Evolutionary conservation across 2,888 invertebrate species (phyloP).

Genomic region (Erpobdella octoculata): DNA sequence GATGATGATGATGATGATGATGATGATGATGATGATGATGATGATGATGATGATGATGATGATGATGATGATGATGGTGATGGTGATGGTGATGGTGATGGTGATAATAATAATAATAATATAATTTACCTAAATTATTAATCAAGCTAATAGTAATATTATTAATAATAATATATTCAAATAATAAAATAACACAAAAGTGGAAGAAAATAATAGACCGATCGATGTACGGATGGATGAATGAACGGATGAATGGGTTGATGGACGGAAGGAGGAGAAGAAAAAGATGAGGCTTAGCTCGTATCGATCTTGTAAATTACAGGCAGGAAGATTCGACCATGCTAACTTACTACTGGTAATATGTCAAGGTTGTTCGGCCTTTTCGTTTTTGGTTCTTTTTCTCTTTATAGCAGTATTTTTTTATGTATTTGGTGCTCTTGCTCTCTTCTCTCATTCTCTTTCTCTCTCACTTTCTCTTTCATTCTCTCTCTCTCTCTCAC

Average conservation of each 20-base stretch:
- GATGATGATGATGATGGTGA: background rate
- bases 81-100: background rate
- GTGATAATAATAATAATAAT: background rate
- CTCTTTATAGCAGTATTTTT: too few relatives aligned
- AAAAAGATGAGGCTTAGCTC: too few relatives aligned
- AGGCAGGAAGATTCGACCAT: too few relatives aligned
- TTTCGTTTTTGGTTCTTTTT: too few relatives aligned
- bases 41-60: background rate
- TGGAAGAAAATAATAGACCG: background rate
- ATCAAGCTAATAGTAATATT: background rate
- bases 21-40: conserved; percentile 7
- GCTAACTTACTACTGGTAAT: too few relatives aligned
- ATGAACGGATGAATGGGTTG: background rate
- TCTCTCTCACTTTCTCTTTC: too few relatives aligned
- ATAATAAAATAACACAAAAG: background rate
- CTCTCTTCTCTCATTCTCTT: too few relatives aligned
- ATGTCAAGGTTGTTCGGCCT: too few relatives aligned
- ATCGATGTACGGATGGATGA: background rate
- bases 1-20: conserved; percentile 10
- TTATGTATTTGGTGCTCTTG: too few relatives aligned
- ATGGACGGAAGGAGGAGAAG: too few relatives aligned
- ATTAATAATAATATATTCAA: background rate
- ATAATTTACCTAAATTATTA: background rate
- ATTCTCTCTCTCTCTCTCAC: too few relatives aligned
- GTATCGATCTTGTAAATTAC: too few relatives aligned